Base-by-base conservation (phyloP, 2,888 invertebrate species). In the Physocephala rufipes region DNA sequence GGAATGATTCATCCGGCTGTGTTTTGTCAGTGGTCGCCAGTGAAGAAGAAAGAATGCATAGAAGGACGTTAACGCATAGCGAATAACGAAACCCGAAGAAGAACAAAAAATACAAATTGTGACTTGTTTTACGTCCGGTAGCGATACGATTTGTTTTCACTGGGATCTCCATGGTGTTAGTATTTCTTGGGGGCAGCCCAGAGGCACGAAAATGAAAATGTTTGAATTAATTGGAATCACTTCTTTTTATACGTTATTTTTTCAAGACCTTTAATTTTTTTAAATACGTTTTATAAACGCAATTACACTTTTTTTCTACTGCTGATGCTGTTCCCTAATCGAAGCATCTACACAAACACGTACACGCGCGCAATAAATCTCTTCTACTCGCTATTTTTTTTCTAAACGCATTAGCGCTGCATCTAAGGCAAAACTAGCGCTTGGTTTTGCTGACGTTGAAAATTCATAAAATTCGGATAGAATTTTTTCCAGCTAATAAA, bases 1-100 rank as follows among this genome's bases (percentile, higher is more conserved):
- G 62, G 70, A 83, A 83, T 68, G 78, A 79, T 64, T 80, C 80
- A 43, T 75, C 68, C 72, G 4, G 5, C 36, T n/a, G n/a, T n/a
- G n/a, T n/a, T n/a, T 84, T 80, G 0, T 30, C 67, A 21, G 70
- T 55, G 12, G 16, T 49, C 36, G 63, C 21, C n/a, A 30, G 4
- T 19, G 55, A 53, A 16, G 45, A 36, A 36, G 5, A 36, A 21
- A 55, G 24, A 5, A 66, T 21, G 30, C 43, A 43, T n/a, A 66
- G 24, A n/a, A 51, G 3, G 21, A 43, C n/a, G 36, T 15, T 15
- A 36, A 36, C 19, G 36, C 36, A 36, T 36, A 36, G n/a, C n/a
- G n/a, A 36, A 65, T 53, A 65, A 53, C 21, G 4, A 36, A 36
- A 36, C 4, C 4, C 36, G 36, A 36, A 36, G 36, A n/a, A 19